Evolutionary conservation across 2,113 vertebrate species (phyloP).

Genomic region (Pyrgilauda ruficollis): DNA sequence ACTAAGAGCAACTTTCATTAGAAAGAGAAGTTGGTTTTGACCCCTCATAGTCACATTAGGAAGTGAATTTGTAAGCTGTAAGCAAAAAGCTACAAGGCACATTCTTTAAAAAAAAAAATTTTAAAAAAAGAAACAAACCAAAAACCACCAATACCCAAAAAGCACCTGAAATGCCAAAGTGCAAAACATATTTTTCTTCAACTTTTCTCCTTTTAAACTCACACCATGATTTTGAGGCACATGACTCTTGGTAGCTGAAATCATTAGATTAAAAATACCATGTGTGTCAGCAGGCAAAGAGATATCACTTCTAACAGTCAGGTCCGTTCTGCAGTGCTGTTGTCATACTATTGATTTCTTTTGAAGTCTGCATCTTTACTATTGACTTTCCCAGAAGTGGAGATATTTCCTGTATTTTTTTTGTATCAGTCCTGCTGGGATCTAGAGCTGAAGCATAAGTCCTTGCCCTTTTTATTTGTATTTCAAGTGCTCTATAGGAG

Average conservation of each 20-base stretch:
- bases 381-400: slow-evolving; percentile 37
- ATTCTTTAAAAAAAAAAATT: not conserved
- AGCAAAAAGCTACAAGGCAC: not conserved
- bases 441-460: not conserved
- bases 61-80: not conserved
- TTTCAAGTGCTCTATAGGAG: not conserved
- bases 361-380: slow-evolving; percentile 36
- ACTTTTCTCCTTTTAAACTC: not conserved
- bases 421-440: not conserved
- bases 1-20: not conserved
- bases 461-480: not conserved
- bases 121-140: not conserved
- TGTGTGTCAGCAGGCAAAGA: slow-evolving; percentile 26
- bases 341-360: slow-evolving; percentile 57
- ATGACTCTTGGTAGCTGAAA: not conserved
- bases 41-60: not conserved
- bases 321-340: not conserved
- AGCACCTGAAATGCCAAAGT: not conserved
- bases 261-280: not conserved
- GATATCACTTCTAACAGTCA: not conserved
- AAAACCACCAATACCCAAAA: not conserved
- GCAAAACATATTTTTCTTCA: not conserved
- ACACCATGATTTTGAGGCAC: not conserved
- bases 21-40: not conserved
- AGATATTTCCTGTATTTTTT: slow-evolving; percentile 36